Percentiles rank a stretch among this genome's conserved stretches.
Evolutionary conservation across 2,797 vertebrate genomes (phyloP).

Genomic region (Pseudopleuronectes americanus): DNA sequence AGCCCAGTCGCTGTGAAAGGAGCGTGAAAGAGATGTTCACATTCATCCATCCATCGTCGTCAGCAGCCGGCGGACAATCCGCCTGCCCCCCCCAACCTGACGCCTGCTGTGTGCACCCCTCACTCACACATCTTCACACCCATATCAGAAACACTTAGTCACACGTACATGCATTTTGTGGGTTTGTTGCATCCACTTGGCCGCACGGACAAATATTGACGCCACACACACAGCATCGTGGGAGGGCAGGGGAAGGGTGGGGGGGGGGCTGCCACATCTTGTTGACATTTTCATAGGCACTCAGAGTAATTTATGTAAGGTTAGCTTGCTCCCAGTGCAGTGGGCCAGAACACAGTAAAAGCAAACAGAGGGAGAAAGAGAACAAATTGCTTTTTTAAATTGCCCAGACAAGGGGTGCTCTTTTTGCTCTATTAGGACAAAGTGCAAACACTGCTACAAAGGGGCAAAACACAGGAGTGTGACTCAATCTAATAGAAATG

Average conservation of each 20-base stretch:
- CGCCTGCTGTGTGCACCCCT: conserved; percentile 18
- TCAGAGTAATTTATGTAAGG: conserved; percentile 79
- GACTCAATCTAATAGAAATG: conserved; percentile 75
- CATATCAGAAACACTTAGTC: conserved; percentile 20
- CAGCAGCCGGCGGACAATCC: conserved; percentile 44
- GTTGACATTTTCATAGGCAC: conserved; percentile 82
- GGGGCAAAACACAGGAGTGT: conserved; percentile 53
- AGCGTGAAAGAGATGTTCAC: conserved; percentile 74
- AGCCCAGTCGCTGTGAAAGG: conserved; percentile 64
- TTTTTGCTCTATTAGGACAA: conserved; percentile 81
- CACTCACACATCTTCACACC: background rate
- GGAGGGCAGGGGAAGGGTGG: conserved; percentile 43
- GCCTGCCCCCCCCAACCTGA: conserved; percentile 23
- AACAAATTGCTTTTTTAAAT: conserved; percentile 85
- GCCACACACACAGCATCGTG: conserved; percentile 33
- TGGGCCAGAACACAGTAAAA: conserved; percentile 76
- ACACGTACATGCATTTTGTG: conserved; percentile 20
- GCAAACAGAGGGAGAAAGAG: conserved; percentile 79
- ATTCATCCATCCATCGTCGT: conserved; percentile 76
- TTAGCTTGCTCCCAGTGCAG: conserved; percentile 74
- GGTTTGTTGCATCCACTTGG: background rate
- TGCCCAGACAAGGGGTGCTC: conserved; percentile 75
- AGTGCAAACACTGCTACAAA: conserved; percentile 75
- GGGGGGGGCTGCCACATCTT: conserved; percentile 60
- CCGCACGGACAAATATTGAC: conserved; percentile 3